A percentile compares a stretch with the other conserved stretches of the same genome.
These are phyloP conservation scores for Synergus laeviventris DNA, from an alignment of 2,888 invertebrate genomes.

Conservation along the genomic window DNA sequence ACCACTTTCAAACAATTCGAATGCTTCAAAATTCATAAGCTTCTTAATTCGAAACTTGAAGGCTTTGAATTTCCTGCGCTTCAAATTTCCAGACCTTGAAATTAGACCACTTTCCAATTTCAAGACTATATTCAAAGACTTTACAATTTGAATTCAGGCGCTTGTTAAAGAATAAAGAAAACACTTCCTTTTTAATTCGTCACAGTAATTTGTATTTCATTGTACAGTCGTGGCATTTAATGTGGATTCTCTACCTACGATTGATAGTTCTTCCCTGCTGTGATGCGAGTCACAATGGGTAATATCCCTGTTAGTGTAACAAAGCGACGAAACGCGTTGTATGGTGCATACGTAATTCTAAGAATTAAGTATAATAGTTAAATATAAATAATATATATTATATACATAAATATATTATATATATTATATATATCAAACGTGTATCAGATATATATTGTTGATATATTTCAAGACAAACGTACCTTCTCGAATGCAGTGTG, in stretches of 20 bases:
- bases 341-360: constrained; percentile 17
- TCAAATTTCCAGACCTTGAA: no score
- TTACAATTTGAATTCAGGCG: neutral
- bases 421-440: constrained; percentile 9
- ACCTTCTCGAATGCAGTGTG: constrained; percentile 49
- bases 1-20: neutral
- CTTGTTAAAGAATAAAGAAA: constrained; percentile 25
- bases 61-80: neutral
- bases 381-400: constrained; percentile 22
- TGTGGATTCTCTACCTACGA: constrained; percentile 42
- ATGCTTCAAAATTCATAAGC: neutral
- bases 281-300: neutral
- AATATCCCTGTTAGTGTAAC: constrained; percentile 5
- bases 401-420: no score
- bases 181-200: constrained; percentile 41
- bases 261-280: constrained; percentile 48
- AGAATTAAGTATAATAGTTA: constrained; percentile 41
- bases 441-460: constrained; percentile 12
- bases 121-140: neutral
- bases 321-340: constrained; percentile 12
- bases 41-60: neutral
- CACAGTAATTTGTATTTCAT: constrained; percentile 42
- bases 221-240: constrained; percentile 50
- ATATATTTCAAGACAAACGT: constrained; percentile 28
- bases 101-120: neutral